Evolutionary conservation across 2,113 vertebrate genomes (phyloP), one percentile per base, ranked within the genome.

Genomic region (Leiothrix lutea): DNA sequence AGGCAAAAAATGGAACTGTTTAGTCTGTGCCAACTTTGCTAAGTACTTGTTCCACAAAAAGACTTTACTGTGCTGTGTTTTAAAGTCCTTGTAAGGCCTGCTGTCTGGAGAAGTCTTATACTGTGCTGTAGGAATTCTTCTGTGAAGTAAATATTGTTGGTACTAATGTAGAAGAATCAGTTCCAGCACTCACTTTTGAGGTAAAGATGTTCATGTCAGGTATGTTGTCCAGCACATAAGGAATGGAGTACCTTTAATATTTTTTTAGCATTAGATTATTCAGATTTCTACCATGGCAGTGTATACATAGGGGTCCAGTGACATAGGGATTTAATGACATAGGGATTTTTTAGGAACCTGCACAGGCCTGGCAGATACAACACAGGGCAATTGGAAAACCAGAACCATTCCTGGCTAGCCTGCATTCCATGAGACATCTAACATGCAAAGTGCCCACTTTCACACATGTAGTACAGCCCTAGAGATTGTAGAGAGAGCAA

Each of bases 1-100:
- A 97, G 92, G 75, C 92, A 87, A 92, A 89, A 96, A 88, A 48
- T 88, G 73, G 94, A 97, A 94, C 96, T 78, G 82, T 77, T 87
- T 73, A 80, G 36, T 87, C 69, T 91, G 35, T 94, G 93, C 72
- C 95, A 97, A 77, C 91, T 90, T 93, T 93, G 67, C 90, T 89
- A 97, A 94, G 25, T 86, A 31, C 54, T 96, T 12, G 14, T 14
- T 81, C 56, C 40, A 87, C 70, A 81, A 90, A 80, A 60, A 35
- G 47, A 83, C 56, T 95, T 72, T n/a, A 69, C 83, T 80, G 29
- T 94, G 38, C 78, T 91, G 11, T 54, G 73, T 45, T 86, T 38
- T 88, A 47, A 61, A 87, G 57, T 74, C 80, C 80, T 97, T 96
- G 35, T 92, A 91, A 96, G 94, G 85, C 40, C 57, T 92, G 22